Evolutionary conservation across 2,888 invertebrate genomes (phyloP), one percentile per base, ranked within the genome.

Genomic region (Willowsia nigromaculata): DNA sequence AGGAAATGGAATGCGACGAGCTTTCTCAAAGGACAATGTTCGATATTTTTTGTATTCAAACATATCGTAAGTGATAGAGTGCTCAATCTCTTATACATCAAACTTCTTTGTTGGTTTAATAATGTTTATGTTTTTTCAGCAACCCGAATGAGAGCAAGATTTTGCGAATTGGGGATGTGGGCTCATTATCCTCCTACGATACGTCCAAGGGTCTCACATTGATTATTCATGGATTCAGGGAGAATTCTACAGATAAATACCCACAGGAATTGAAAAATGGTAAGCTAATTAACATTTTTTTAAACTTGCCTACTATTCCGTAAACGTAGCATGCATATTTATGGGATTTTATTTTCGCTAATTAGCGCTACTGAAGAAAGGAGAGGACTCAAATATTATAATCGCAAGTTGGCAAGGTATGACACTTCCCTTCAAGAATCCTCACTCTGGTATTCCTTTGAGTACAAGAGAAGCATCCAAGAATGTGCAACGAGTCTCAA

Each of bases 261-360:
- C 90, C 90, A n/a, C 88, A 90, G 22, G 43, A 25, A 3, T 40
- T 86, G 2, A 90, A 90, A 80, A 78, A 90, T 78, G 88, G 90
- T 88, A 74, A 27, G 30, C 11, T 22, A 50, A 11, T 9, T 56
- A 4, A 25, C 43, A 1, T 13, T 13, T 6, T 43, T 6, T 43
- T 3, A 9, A 43, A 9, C 13, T 9, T 43, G 37, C 43, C 4
- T 43, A 11, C 11, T 71, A n/a, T 27, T 59, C 7, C 27, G 18
- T 62, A 30, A 27, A 62, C 43, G 22, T 56, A n/a, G n/a, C 5
- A 47, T 43, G 47, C 22, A 22, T 47, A 7, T n/a, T 18, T 33
- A 33, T 59, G 37, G 11, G 1, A 81, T 22, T 47, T 78, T 18
- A 33, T 22, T 40, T 81, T n/a, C 15, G 43, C 15, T 1, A 25